These are phyloP conservation scores for Eleginops maclovinus DNA, from an alignment of 2,113 vertebrate genomes.

Conservation along the genomic window DNA sequence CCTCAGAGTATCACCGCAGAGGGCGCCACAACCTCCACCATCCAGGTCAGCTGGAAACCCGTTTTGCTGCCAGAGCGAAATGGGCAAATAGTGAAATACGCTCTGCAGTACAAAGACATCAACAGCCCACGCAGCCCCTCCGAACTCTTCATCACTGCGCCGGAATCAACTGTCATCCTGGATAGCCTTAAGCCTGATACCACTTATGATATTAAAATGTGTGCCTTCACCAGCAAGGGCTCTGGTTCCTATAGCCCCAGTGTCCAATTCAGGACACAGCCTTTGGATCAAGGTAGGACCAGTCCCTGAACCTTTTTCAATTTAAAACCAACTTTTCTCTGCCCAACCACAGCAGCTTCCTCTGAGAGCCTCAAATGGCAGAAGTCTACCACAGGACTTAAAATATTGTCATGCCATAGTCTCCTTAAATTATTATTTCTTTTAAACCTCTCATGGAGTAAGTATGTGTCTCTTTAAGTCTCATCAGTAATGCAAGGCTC, in stretches of 20 bases:
- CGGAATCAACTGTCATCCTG: slow-evolving; percentile 91
- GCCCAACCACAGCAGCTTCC: slow-evolving; percentile 46
- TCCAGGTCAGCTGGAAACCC: slow-evolving; percentile 95
- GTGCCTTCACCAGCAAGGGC: slow-evolving; percentile 99
- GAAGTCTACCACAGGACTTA: slow-evolving; percentile 56
- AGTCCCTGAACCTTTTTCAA: slow-evolving; percentile 85
- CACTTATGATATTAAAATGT: slow-evolving; percentile 99
- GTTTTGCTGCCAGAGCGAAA: slow-evolving; percentile 93
- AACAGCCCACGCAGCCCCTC: slow-evolving; percentile 94
- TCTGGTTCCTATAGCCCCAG: slow-evolving; percentile 99
- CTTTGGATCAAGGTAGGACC: slow-evolving; percentile 99
- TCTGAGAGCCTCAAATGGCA: slow-evolving; percentile 56
- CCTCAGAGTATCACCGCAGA: slow-evolving; percentile 93
- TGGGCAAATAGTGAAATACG: slow-evolving; percentile 94
- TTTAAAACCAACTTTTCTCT: slow-evolving; percentile 56
- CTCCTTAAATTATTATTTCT: slow-evolving; percentile 42
- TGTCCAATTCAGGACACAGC: slow-evolving; percentile 99
- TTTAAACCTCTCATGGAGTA: slow-evolving; percentile 75
- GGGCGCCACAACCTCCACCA: slow-evolving; percentile 91
- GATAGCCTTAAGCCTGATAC: slow-evolving; percentile 97
- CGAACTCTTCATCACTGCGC: slow-evolving; percentile 93
- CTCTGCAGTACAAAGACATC: slow-evolving; percentile 97
- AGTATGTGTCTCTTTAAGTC: slow-evolving; percentile 76
- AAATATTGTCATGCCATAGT: slow-evolving; percentile 44
- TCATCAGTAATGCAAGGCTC: slow-evolving; percentile 68